These are phyloP conservation scores for Puffinus mauretanicus DNA, from an alignment of 2,113 vertebrate genomes.

Conservation along the genomic window DNA sequence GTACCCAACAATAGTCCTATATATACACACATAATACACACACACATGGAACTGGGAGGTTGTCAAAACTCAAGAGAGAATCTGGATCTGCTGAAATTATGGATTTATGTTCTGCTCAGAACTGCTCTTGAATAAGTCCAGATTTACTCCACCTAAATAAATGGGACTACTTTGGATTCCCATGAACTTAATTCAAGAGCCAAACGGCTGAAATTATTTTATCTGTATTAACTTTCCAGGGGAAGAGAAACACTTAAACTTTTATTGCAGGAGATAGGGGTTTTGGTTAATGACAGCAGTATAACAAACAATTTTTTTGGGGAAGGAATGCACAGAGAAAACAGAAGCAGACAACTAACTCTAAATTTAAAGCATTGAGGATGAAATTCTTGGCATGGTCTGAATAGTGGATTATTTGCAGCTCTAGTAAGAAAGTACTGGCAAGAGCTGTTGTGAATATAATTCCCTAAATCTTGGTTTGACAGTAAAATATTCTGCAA, in stretches of 20 bases:
- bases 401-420: not conserved
- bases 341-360: not conserved
- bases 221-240: not conserved
- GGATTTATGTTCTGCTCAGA: not conserved
- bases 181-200: not conserved
- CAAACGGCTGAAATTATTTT: not conserved
- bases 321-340: not conserved
- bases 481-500: not conserved
- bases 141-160: not conserved
- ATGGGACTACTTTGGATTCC: not conserved
- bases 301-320: not conserved
- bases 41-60: rapidly evolving
- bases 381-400: not conserved
- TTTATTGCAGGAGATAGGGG: not conserved
- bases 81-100: not conserved
- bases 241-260: not conserved
- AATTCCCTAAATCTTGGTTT: not conserved
- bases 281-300: not conserved
- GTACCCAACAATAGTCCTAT: not conserved
- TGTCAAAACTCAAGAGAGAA: not conserved
- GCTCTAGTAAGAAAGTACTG: not conserved
- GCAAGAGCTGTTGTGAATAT: not conserved
- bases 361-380: not conserved
- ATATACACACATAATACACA: not conserved
- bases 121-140: not conserved